Base-by-base conservation (phyloP, 1,140 invertebrate species). In the Saccostrea cuccullata region DNA sequence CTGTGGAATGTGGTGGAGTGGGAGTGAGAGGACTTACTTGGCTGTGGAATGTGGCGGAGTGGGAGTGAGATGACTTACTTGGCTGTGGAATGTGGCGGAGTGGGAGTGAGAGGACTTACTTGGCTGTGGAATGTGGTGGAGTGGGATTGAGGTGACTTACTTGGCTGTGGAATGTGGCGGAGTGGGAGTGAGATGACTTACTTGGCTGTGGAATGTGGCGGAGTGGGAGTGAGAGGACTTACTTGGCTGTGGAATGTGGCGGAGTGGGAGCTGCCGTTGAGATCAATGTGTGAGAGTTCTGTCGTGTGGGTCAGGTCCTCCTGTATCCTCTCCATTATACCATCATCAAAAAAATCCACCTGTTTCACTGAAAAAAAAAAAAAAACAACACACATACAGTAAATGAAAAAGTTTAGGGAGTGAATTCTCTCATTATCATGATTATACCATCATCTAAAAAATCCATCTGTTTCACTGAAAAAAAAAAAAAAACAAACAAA, bases 371-470 rank as follows among this genome's bases (percentile, higher is more conserved):
- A 87, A 92, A 93, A 73, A 86, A 70, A n/a, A n/a, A n/a, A n/a
- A n/a, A n/a, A n/a, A n/a, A n/a, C n/a, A n/a, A n/a, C n/a, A n/a
- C n/a, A n/a, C n/a, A n/a, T n/a, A n/a, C n/a, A n/a, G n/a, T n/a
- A n/a, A n/a, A n/a, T n/a, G n/a, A n/a, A n/a, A n/a, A n/a, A n/a
- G n/a, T n/a, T n/a, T n/a, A n/a, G n/a, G n/a, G n/a, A n/a, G n/a
- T n/a, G n/a, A n/a, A n/a, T n/a, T n/a, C n/a, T n/a, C n/a, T n/a
- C n/a, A n/a, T n/a, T n/a, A n/a, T n/a, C n/a, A n/a, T n/a, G n/a
- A 98, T 98, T 85, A 97, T 97, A 56, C 97, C 97, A 86, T 97
- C 95, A 94, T 98, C 98, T 94, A 98, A 97, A 95, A 97, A 98
- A 95, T 98, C 98, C 85, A 91, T 91, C 73, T 90, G 91, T 88